Base-by-base conservation (phyloP, 2,888 invertebrate species). In the Acholoe squamosa region DNA sequence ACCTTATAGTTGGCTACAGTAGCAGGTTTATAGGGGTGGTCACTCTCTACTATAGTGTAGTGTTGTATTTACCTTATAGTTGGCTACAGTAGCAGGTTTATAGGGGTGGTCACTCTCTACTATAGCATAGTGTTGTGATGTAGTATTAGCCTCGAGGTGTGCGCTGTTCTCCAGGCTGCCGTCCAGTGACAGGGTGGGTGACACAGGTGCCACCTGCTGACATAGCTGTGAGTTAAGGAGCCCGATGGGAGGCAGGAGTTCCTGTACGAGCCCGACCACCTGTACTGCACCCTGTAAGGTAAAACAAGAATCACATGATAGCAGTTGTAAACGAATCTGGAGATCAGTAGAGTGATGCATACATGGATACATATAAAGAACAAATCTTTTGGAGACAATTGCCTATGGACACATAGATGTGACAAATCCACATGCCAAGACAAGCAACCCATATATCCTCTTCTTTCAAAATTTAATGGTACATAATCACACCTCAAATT, bases 41-140 rank as follows among this genome's bases (percentile, higher is more conserved):
- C 98, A 95, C 99, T 99, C 96, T 99, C 99, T 0, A 99, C 97
- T 97, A 98, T 97, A n/a, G n/a, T n/a, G n/a, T n/a, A n/a, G n/a
- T n/a, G n/a, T n/a, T n/a, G n/a, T n/a, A 3, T 14, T 93, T 92
- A 95, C 98, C 97, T 97, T 97, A 96, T 98, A 98, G 95, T 98
- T 98, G 71, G 97, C 97, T 0, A 96, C 95, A 31, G 94, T 94
- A 34, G 95, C 96, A 71, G 98, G 97, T 95, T 98, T 98, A 96
- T 99, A 99, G 0, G 99, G 99, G 96, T 99, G 99, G 71, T 99
- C 98, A 95, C 99, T 99, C 96, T 99, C 99, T 0, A 99, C 97
- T 97, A 98, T 97, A 5, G 98, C 98, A 95, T 98, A 98, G 96
- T 98, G 98, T 94, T 97, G 97, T 91, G 98, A 98, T 0, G 98